Evolutionary conservation across 92 coral and sea anemone species (phyloP).

Genomic region (Bergia puertoricense): DNA sequence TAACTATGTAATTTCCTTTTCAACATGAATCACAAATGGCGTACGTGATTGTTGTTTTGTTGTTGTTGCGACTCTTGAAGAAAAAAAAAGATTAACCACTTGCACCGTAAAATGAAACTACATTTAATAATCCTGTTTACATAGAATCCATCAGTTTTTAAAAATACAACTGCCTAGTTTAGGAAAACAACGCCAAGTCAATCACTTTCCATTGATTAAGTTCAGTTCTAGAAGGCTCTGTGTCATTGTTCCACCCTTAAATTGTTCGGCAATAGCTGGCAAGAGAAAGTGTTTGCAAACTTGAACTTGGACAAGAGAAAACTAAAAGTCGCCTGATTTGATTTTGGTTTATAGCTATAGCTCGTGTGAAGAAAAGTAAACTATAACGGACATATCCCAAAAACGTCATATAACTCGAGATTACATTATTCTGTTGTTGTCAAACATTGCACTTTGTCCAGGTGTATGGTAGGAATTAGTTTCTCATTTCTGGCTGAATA

Average conservation of each 20-base stretch:
- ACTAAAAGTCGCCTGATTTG: not conserved
- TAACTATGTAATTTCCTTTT: not conserved
- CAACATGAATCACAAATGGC: not conserved
- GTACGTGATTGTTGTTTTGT: not conserved
- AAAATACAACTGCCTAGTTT: not conserved
- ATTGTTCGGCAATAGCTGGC: no score
- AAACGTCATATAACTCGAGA: not conserved
- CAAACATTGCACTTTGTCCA: not conserved
- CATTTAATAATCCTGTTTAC: not conserved
- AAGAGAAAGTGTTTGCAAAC: not conserved
- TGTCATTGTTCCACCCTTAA: conserved; percentile 3
- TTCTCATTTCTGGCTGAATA: not conserved
- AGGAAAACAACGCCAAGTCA: not conserved
- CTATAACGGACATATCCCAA: not conserved
- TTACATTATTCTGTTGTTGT: not conserved
- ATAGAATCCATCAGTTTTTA: no score
- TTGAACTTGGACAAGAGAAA: not conserved
- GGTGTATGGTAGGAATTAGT: not conserved
- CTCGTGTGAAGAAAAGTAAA: not conserved
- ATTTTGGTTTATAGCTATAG: not conserved
- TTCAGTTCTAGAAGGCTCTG: not conserved
- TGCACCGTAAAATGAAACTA: no score
- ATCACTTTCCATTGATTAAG: not conserved
- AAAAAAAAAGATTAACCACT: not conserved
- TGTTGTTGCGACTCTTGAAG: not conserved